Evolutionary conservation across 2,113 vertebrate species (phyloP), one percentile per base, ranked within the genome.

Genomic region (Catharus bicknelli): DNA sequence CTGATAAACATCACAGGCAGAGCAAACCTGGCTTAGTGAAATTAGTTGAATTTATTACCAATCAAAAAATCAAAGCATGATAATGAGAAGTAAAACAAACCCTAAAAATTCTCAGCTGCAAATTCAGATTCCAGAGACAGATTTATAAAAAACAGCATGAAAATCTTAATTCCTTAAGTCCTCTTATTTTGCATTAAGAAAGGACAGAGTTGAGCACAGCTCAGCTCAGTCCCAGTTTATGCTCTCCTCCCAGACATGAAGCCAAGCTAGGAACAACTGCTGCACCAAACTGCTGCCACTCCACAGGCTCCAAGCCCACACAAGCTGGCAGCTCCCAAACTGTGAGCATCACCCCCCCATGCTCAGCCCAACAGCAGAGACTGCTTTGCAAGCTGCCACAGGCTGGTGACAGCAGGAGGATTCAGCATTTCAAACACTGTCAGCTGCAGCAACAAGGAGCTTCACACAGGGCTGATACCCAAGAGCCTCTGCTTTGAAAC

Each of bases 311-410:
- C 76, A 83, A 88, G 72, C 88, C 90, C 91, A 82, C 61, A 4
- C 84, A 38, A 85, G 74, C 78, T 84, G 87, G 90, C 90, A 88
- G 90, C 83, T 88, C 88, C 83, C 22, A 43, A 79, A 55, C 83
- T 43, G 79, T 64, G 34, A 61, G 47, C 89, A 81, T 42, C 86
- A 94, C 83, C 88, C 30, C 47, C 5, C 48, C 2, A 0, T 1
- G 62, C 81, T 30, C 81, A 91, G 57, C 66, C 82, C 69, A 36
- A 9, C 47, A 26, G 83, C 72, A 78, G 86, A 58, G 70, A 25
- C 76, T 30, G 68, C 88, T 73, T 26, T 36, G 58, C 73, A 68
- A 53, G 72, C 79, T 93, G 90, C 83, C 90, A 90, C 54, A 27
- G 55, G 67, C 73, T 74, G 76, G 15, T 63, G 76, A 55, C 69